Base-by-base conservation (phyloP, 1,140 invertebrate genomes). In the Daktulosphaira vitifoliae region DNA sequence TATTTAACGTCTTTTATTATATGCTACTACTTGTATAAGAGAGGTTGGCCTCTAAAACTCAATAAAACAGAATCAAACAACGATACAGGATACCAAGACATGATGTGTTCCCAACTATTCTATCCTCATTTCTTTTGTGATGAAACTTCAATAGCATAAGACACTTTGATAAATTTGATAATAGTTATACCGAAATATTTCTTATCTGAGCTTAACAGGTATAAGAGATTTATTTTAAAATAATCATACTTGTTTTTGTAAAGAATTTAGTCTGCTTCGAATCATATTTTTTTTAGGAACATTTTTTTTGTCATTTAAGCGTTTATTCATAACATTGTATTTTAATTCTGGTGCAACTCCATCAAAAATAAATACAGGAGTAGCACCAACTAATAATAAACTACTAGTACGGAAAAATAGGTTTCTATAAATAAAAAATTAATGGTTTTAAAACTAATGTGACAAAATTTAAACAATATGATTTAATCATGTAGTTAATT, bases 361-460 rank as follows among this genome's bases (percentile, higher is more conserved):
- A 73, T 94, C 91, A 20, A 93, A 71, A 7, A 92, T 86, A 81
- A 92, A 94, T 53, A 95, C 81, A 3, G 89, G 87, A 67, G 79
- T 84, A 52, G 91, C 83, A 51, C 85, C 86, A 59, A 86, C 79
- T 69, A 90, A 79, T 8, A 92, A 73, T 15, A 94, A 74, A 70
- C 82, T 86, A 18, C 80, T 81, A 2, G 89, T 87, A 37, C 90
- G 82, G 74, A 92, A 94, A 76, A 90, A 90, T 18, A 90, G 75
- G 77, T 89, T 90, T 71, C 88, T 90, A 68, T 62, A 80, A 79
- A 51, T 68, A 70, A 65, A 69, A 56, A 56, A 51, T 20, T 48
- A 25, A 18, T 52, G 13, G 22, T 20, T 65, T 68, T 46, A 67
- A 67, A 62, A 64, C 39, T 52, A 62, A 23, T 56, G 37, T 29